A percentile compares a stretch with the other conserved stretches of the same genome.
Conservation (phyloP, 2,888 invertebrate genomes). For the Dolomedes plantarius region DNA sequence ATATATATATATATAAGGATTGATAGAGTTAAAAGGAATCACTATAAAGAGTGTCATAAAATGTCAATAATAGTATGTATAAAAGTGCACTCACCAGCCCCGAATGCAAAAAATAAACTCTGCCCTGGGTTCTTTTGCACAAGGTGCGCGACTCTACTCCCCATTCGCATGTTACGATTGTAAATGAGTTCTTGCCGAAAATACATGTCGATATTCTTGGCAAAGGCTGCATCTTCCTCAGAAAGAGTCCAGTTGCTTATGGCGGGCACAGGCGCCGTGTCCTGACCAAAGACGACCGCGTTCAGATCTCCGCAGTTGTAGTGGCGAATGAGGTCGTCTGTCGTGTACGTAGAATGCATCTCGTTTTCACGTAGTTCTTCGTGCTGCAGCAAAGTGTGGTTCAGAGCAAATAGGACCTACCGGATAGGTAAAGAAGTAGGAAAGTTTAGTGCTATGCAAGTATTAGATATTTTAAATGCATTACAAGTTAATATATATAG, state of each 20-base stretch:
- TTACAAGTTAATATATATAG: too few species aligned
- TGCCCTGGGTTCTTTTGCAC: slow-evolving; percentile 77
- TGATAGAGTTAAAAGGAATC: too few species aligned
- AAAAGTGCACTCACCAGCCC: slow-evolving; percentile 77
- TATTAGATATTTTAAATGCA: too few species aligned
- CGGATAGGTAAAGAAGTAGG: slow-evolving; percentile 74
- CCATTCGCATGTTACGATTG: slow-evolving; percentile 79
- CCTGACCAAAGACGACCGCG: slow-evolving; percentile 77
- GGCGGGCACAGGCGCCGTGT: slow-evolving; percentile 75
- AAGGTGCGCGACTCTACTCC: slow-evolving; percentile 77
- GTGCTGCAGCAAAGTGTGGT: slow-evolving; percentile 78
- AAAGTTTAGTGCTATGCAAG: too few species aligned
- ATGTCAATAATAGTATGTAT: too few species aligned
- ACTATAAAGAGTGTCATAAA: too few species aligned
- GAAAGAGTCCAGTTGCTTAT: slow-evolving; percentile 68
- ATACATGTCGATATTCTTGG: slow-evolving; percentile 78
- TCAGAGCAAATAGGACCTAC: slow-evolving; percentile 79
- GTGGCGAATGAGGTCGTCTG: slow-evolving; percentile 78
- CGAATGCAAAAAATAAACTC: slow-evolving; percentile 80
- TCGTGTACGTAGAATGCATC: slow-evolving; percentile 72
- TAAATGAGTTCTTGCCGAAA: slow-evolving; percentile 79
- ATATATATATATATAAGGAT: too few species aligned
- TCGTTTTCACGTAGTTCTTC: slow-evolving; percentile 76
- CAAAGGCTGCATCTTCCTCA: slow-evolving; percentile 73
- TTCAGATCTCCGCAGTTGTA: slow-evolving; percentile 79